Base-by-base conservation (phyloP, 2,113 vertebrate genomes). In the Lycaon pictus region DNA sequence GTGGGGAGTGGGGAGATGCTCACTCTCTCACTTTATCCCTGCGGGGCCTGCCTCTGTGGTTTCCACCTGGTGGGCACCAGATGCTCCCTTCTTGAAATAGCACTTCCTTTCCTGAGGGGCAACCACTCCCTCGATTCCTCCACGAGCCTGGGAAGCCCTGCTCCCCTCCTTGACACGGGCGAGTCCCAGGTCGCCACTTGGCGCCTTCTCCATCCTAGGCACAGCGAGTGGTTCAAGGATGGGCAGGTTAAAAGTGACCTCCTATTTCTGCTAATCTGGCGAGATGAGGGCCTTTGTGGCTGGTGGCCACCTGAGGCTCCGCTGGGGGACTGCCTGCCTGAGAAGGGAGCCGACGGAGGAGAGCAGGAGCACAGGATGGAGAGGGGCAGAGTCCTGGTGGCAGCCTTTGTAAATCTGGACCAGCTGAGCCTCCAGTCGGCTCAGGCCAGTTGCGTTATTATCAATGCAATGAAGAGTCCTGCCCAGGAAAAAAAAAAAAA, bases 141-240 rank as follows among this genome's bases (percentile, higher is more conserved):
- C 56, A 9, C 0, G 25, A 12, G 55, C 80, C 22, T 5, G 23
- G 32, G 48, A 58, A 90, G 63, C 55, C 74, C 88, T 29, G 10
- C 13, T 43, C 43, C 37, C 37, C 56, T 37, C 0, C 0, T 5
- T 48, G 71, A 27, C 15, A 27, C 0, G 2, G 58, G n/a, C 53
- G 58, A 55, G 51, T 53, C 58, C 71, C 63, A 37, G 53, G 58
- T 43, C 51, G 56, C 37, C 71, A 11, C 53, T 56, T 11, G 11
- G 25, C 0, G 1, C 82, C 32, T 48, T 58, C 65, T 13, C 56
- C 10, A 55, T 4, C 56, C 35, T 63, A 77, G 53, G 63, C 4
- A 27, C 2, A 32, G 74, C 0, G 0, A 43, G 48, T 4, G 19
- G 37, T 13, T 48, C 48, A 22, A 71, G 71, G 56, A 43, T 13